Conservation (phyloP, 2,113 vertebrate species). For the Deroptyus accipitrinus region DNA sequence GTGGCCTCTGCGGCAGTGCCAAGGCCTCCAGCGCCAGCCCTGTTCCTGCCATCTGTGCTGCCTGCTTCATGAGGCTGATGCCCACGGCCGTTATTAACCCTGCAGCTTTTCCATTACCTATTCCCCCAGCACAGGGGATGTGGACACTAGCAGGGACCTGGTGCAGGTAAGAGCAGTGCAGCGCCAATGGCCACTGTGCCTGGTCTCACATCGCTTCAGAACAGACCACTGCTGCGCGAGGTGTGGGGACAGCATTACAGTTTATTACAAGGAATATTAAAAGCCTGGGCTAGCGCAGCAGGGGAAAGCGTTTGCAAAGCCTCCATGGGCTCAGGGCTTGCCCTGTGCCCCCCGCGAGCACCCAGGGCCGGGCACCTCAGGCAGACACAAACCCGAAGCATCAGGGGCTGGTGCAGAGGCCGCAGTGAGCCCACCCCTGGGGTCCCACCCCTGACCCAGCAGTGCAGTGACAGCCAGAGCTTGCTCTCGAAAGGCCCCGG, state of each 20-base stretch:
- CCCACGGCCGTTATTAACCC: accelerated
- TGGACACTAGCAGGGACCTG: accelerated
- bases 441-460: neutral
- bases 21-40: neutral
- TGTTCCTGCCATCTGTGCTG: neutral
- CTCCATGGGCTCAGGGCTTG: accelerated
- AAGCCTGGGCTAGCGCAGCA: neutral
- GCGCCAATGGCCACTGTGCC: no score
- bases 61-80: neutral
- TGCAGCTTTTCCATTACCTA: accelerated
- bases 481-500: neutral
- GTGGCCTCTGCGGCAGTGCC: no score
- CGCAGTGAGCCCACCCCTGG: neutral
- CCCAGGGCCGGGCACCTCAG: neutral
- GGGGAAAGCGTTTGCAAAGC: neutral
- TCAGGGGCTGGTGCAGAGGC: neutral
- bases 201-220: accelerated
- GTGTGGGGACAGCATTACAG: neutral
- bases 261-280: conserved; percentile 44
- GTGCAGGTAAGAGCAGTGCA: accelerated
- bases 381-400: neutral
- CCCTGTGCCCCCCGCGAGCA: neutral
- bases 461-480: neutral
- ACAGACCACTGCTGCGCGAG: accelerated
- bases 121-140: neutral